Evolutionary conservation across 2,113 vertebrate species (phyloP).

Genomic region (Alexandromys fortis): DNA sequence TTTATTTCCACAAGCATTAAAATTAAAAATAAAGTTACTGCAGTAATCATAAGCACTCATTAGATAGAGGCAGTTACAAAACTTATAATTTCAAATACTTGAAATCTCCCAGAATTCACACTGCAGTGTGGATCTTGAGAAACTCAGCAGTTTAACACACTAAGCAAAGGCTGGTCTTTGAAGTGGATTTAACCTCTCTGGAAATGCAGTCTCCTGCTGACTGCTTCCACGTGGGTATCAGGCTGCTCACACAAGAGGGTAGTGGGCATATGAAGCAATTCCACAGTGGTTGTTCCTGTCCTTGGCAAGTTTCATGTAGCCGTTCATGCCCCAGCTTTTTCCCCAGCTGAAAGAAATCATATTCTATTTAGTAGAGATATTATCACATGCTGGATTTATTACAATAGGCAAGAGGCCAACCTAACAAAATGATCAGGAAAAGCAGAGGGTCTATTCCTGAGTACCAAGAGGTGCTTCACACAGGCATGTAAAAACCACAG

Average conservation of each 20-base stretch:
- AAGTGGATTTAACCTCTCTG: slow-evolving; percentile 56
- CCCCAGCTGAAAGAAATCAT: slow-evolving; percentile 86
- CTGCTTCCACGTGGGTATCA: neutral
- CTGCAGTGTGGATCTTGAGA: slow-evolving; percentile 67
- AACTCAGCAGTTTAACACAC: slow-evolving; percentile 48
- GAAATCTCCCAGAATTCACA: slow-evolving; percentile 70
- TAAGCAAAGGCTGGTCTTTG: slow-evolving; percentile 60
- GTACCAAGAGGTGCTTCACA: neutral
- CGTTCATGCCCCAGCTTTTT: slow-evolving; percentile 86
- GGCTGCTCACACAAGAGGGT: slow-evolving; percentile 82
- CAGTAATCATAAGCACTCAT: too few relatives aligned
- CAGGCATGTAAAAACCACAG: neutral
- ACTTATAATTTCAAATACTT: slow-evolving; percentile 65
- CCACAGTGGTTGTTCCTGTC: slow-evolving; percentile 89
- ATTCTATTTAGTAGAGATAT: neutral
- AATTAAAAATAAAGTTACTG: too few relatives aligned
- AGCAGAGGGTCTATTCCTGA: neutral
- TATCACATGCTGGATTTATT: neutral
- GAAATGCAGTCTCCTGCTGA: neutral
- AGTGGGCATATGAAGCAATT: slow-evolving; percentile 88
- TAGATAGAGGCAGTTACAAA: neutral
- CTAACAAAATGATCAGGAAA: neutral
- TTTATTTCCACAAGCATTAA: too few relatives aligned
- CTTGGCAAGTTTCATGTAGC: slow-evolving; percentile 89
- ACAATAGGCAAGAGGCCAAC: neutral